Base-by-base conservation (phyloP, 2,888 invertebrate genomes). In the Nudaria mundana region DNA sequence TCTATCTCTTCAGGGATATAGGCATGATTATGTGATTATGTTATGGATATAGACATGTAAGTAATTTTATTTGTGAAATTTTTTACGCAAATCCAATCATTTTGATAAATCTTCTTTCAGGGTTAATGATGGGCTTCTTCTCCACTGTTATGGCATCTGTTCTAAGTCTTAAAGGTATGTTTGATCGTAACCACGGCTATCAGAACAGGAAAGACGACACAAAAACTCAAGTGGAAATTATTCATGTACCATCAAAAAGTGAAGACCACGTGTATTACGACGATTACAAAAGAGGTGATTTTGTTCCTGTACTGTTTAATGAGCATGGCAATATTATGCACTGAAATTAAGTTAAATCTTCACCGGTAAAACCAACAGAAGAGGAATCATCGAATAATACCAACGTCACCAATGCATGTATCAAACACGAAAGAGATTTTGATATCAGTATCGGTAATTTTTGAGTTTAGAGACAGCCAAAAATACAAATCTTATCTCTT, bases 111-210 rank as follows among this genome's bases (percentile, higher is more conserved):
- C 11, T 26, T 37, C 15, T 63, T 61, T 7, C 64, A 88, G 86
- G 87, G 49, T 63, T 88, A 0, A 73, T 87, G 66, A 76, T 86
- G 75, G 84, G 81, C 0, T 77, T 88, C 58, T 78, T 89, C 57
- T 83, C 87, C 0, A 84, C 84, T 0, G 89, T 92, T 3, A 77
- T 93, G 64, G 91, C 92, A 0, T 91, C 92, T 1, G 89, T 93
- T 3, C 79, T 93, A 1, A 92, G 92, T 24, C 77, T 92, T 18
- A 90, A 90, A 47, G 91, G 89, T 16, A 76, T 91, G 71, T 81
- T 84, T 13, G 79, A 67, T 62, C 86, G 64, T 63, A 80, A 64
- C 8, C 76, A 76, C 40, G 58, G 69, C 37, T 77, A 76, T 51
- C 70, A 78, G 47, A 71, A 84, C 50, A 58, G 83, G 1, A 83